Base-by-base conservation (phyloP, 2,797 vertebrate species). In the Periparus ater region DNA sequence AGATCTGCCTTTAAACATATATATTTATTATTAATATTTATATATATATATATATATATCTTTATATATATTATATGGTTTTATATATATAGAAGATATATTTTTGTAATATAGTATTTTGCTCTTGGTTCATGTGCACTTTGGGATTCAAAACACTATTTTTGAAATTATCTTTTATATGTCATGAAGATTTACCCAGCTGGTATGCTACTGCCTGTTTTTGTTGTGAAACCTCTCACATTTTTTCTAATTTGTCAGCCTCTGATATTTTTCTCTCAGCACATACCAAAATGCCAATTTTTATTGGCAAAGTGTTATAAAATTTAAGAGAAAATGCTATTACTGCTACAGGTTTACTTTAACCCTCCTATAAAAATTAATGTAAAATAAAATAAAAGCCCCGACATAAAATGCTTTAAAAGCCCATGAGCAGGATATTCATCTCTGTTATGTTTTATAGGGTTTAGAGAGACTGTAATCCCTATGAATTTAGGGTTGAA, bases 351-450 rank as follows among this genome's bases (percentile, higher is more conserved):
- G 66, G 61, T 89, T 92, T 93, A 74, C 53, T 92, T 87, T 82
- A 90, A 77, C 11, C 53, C 57, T 57, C 48, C 40, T n/a, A 77
- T 95, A 89, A 96, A 93, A 95, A 88, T 67, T 86, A 92, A 90
- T 95, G 74, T 60, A 54, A 78, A 72, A 91, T 42, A 81, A 78
- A 94, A 88, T 72, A 91, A 93, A 95, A 93, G 5, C 34, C 18
- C 34, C 4, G 0, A 38, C 1, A 1, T 89, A 87, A 96, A 92
- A 85, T 3, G 2, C 25, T 89, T 87, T 40, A n/a, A 91, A 92
- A 32, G 5, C 42, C 9, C 42, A 50, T 19, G 30, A 79, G 68
- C 27, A 85, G 20, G 71, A 32, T 68, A 88, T 74, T 94, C 7
- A 67, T 81, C 63, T 90, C 38, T 45, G 26, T 79, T 87, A 60